Conservation (phyloP, 2,888 invertebrate species). For the Matsumyia berberina region DNA sequence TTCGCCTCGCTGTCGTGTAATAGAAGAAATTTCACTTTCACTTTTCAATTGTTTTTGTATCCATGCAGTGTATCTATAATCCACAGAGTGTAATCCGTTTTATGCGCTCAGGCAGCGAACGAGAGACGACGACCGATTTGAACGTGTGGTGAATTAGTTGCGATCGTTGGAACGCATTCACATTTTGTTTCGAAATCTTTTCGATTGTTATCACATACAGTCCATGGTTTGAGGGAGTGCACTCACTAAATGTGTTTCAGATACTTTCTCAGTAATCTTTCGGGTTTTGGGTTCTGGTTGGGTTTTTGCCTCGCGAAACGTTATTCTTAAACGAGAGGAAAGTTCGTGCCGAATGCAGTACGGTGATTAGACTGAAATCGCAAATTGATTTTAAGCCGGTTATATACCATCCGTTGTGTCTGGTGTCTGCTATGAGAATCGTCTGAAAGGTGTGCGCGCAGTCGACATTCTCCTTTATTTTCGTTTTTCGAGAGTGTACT, state of each 20-base stretch:
- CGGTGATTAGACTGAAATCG: constrained; percentile 85
- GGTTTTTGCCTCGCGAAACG: constrained; percentile 16
- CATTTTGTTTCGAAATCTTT: constrained; percentile 67
- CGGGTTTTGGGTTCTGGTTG: neutral
- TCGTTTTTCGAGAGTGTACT: constrained; percentile 31
- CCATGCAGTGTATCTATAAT: constrained; percentile 13
- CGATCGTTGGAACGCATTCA: constrained; percentile 68
- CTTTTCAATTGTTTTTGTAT: constrained; percentile 72
- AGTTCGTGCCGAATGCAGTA: constrained; percentile 80
- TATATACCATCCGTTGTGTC: constrained; percentile 84
- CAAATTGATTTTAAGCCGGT: constrained; percentile 85
- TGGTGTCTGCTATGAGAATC: constrained; percentile 72
- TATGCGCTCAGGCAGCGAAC: constrained; percentile 36
- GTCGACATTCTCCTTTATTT: constrained; percentile 73
- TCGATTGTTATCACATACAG: constrained; percentile 41
- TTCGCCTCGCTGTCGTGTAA: constrained; percentile 56
- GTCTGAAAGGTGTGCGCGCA: constrained; percentile 73
- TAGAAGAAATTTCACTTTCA: constrained; percentile 76
- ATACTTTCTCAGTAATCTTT: constrained; percentile 27
- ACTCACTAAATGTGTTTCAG: constrained; percentile 31
- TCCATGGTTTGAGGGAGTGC: constrained; percentile 31
- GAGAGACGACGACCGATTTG: constrained; percentile 44
- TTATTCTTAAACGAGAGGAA: constrained; percentile 51
- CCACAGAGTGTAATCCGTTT: constrained; percentile 64
- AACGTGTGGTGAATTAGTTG: constrained; percentile 53